Evolutionary conservation across 2,888 invertebrate genomes (phyloP).

Genomic region (Pheosia gnoma): DNA sequence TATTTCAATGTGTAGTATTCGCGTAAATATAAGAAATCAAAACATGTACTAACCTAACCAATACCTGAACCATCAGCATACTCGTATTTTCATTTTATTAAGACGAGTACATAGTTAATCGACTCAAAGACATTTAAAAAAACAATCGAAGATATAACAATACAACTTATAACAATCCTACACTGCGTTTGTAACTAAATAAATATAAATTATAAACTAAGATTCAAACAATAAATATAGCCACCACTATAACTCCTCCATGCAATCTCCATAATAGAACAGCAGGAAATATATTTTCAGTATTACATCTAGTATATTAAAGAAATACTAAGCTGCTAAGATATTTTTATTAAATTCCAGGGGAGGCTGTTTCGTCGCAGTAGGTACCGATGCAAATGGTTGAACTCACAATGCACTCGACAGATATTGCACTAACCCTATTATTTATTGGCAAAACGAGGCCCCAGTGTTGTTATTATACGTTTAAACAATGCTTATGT

Average conservation of each 20-base stretch:
- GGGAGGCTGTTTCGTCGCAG: conserved; percentile 72
- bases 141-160: not conserved
- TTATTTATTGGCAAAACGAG: conserved; percentile 74
- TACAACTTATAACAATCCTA: not conserved
- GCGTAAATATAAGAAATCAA: too few relatives aligned
- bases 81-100: too few relatives aligned
- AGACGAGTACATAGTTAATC: too few relatives aligned
- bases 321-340: conserved; percentile 68
- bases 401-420: conserved; percentile 63
- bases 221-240: not conserved
- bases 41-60: too few relatives aligned
- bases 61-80: too few relatives aligned
- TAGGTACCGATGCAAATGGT: conserved; percentile 72
- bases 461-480: conserved; percentile 55
- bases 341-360: conserved; percentile 82
- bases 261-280: conserved; percentile 31
- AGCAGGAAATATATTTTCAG: conserved; percentile 48
- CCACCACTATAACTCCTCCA: conserved; percentile 9
- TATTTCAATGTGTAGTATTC: too few relatives aligned
- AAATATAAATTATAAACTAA: not conserved
- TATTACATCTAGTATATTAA: conserved; percentile 63
- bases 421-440: conserved; percentile 71
- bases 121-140: too few relatives aligned
- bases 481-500: conserved; percentile 48
- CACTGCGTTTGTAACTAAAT: not conserved